Conservation (phyloP, 2,888 invertebrate species). For the Chaitophorus viminalis region DNA sequence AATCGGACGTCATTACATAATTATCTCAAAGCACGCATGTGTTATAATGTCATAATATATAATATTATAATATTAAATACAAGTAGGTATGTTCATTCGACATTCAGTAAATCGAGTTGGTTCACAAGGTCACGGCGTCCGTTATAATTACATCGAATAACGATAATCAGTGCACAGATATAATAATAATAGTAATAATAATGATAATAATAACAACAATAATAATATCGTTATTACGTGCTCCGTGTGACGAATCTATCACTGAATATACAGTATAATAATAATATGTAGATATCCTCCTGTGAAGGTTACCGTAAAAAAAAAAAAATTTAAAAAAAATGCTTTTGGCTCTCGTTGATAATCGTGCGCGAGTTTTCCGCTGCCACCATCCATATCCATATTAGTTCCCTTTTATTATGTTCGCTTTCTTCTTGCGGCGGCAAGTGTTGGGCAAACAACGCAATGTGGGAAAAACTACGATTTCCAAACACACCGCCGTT, state of each 20-base stretch:
- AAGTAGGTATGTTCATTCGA: not conserved
- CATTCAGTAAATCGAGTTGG: not conserved
- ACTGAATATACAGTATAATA: not conserved
- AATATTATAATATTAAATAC: not conserved
- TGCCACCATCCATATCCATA: not conserved
- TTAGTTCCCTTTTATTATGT: conserved; percentile 27
- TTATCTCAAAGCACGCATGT: not conserved
- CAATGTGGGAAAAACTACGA: not conserved
- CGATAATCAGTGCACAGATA: too few relatives aligned
- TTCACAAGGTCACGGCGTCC: not conserved
- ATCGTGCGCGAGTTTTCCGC: not conserved
- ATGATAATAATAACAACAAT: too few relatives aligned
- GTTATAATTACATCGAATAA: not conserved
- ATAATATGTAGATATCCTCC: conserved; percentile 17
- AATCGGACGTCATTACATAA: not conserved
- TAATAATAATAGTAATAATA: too few relatives aligned
- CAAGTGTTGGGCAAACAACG: not conserved
- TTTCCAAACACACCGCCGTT: not conserved
- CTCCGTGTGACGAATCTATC: conserved; percentile 24
- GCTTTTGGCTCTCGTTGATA: not conserved
- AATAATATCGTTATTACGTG: conserved; percentile 6
- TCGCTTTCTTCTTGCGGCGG: conserved; percentile 12
- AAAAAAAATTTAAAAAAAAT: not conserved
- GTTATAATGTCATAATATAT: not conserved
- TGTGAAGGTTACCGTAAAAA: not conserved